Base-by-base conservation (phyloP, 2,797 vertebrate genomes). In the Pristis pectinata region DNA sequence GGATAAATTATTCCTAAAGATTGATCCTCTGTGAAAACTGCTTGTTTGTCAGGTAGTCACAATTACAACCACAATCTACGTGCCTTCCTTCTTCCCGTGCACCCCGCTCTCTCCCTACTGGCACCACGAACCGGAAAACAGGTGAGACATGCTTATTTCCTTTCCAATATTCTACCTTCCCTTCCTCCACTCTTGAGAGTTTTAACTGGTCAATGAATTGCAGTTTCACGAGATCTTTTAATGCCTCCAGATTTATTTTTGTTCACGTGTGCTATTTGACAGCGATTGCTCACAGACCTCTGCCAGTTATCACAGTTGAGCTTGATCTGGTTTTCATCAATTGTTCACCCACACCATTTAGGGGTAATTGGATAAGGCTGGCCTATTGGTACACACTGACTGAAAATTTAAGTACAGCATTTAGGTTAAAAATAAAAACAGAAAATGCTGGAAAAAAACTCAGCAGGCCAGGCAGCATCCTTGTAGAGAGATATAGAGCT, bases 21-120 rank as follows among this genome's bases (percentile, higher is more conserved):
- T 91, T 67, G n/a, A 37, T 41, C 15, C 19, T 37, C 61, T 64
- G n/a, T 91, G 15, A 67, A n/a, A 49, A 27, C 27, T 61, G 27
- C 27, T n/a, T 85, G 49, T 61, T 89, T 89, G 59, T n/a, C 87
- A 91, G 87, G 37, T 91, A 67, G 37, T 91, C 87, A 91, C 87
- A 41, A 91, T 91, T 91, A 91, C 87, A 22, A n/a, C 37, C 22
- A 91, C 87, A 8, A 61, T 91, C 87, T 91, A 91, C 10, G 61
- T 91, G 61, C 87, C 87, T 67, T 41, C 61, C 61, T 41, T 67
- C 59, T 91, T 91, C 87, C 87, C 87, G 6, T 91, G 87, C n/a
- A 67, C 87, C 37, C 19, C 61, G 19, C 7, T 64, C 59, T 41
- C 59, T 24, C 37, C 59, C 61, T 7, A 41, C 7, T n/a, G 0